Evolutionary conservation across 2,113 vertebrate species (phyloP).

Genomic region (Acrocephalus arundinaceus): DNA sequence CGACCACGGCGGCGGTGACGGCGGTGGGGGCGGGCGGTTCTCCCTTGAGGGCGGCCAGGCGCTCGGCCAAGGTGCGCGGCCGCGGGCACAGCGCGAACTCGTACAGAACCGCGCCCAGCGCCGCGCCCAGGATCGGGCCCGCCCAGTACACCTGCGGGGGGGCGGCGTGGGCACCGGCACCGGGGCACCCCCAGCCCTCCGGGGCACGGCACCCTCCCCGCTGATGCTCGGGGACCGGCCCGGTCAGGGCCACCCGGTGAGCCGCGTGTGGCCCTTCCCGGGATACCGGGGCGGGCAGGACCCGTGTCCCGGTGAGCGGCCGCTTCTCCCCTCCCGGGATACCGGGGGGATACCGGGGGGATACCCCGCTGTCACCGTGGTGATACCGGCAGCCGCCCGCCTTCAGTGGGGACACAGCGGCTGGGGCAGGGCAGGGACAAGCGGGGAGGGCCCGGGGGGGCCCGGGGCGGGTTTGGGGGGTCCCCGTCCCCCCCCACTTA

Average conservation of each 20-base stretch:
- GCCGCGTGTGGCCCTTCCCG: background rate
- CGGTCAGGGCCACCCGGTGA: background rate
- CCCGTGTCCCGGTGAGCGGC: background rate
- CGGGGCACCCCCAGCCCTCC: background rate
- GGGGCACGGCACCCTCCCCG: background rate
- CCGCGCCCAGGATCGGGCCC: constrained; percentile 88
- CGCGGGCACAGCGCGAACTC: constrained; percentile 92
- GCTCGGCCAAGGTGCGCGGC: constrained; percentile 86
- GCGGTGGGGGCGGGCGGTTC: too few relatives aligned
- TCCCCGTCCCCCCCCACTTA: constrained; percentile 62
- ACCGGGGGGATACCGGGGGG: too few relatives aligned
- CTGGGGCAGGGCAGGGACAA: background rate
- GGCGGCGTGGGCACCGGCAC: background rate
- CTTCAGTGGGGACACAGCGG: background rate
- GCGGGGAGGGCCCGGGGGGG: background rate
- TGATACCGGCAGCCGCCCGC: background rate
- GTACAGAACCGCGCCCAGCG: constrained; percentile 85
- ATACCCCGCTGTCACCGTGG: background rate
- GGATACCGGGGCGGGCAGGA: background rate
- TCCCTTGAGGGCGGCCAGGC: constrained; percentile 73
- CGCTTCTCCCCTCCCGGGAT: background rate
- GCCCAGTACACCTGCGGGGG: constrained; percentile 89
- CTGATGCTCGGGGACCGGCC: too few relatives aligned
- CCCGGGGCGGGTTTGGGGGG: background rate
- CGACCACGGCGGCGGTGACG: too few relatives aligned